A percentile compares a stretch with the other conserved stretches of the same genome.
phyloP scores from a whole-genome alignment of 2,113 vertebrate species.

The Origma solitaria region DNA sequence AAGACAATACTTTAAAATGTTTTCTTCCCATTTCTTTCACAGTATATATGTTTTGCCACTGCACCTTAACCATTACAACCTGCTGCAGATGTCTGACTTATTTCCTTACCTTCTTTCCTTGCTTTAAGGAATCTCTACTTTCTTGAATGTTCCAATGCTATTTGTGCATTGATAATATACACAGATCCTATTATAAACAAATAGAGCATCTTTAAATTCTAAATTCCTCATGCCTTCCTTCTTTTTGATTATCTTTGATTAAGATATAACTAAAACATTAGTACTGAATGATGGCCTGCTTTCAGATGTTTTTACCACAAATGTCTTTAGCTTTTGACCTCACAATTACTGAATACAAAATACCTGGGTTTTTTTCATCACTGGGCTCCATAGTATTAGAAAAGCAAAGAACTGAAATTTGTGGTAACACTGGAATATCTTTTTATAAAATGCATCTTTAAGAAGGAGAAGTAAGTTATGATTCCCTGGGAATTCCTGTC shows the following conservation, averaged over 20 bases:
- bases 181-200: background rate
- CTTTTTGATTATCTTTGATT: background rate
- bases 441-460: background rate
- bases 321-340: background rate
- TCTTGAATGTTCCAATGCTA: background rate
- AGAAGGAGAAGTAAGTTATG: background rate
- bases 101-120: background rate
- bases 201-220: background rate
- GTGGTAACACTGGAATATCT: background rate
- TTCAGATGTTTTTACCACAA: background rate
- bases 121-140: background rate
- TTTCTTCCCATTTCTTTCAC: background rate
- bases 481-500: background rate
- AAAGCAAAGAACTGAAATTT: background rate
- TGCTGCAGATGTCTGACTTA: background rate
- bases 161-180: background rate
- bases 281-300: background rate
- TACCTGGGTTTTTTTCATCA: background rate
- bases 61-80: background rate
- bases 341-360: background rate
- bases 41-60: background rate
- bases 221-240: background rate
- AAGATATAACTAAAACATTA: background rate
- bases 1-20: background rate
- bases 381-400: background rate